Conservation (phyloP, 2,113 vertebrate species). For the Cricetomys ansorgei region DNA sequence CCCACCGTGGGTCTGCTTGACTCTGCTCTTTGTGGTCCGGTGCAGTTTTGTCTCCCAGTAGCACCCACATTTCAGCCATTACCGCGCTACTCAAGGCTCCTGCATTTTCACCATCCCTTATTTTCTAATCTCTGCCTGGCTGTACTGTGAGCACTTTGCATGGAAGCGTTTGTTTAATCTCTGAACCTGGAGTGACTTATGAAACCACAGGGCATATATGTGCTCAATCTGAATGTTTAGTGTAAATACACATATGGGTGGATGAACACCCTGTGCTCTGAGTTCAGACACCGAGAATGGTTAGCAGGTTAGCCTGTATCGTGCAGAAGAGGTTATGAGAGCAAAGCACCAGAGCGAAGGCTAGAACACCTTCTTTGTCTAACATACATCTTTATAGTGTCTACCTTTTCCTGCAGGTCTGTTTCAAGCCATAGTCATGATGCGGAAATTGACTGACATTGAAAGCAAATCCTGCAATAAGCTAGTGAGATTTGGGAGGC, state of each 20-base stretch:
- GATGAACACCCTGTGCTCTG: neutral
- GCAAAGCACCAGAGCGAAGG: neutral
- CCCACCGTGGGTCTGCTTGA: accelerated
- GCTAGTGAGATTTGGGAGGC: neutral
- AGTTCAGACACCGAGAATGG: neutral
- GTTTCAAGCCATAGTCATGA: neutral
- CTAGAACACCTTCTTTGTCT: neutral
- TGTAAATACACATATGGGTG: accelerated
- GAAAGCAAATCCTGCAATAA: neutral
- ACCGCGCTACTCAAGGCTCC: neutral
- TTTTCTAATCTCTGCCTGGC: neutral
- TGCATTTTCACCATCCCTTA: accelerated
- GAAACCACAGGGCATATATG: accelerated
- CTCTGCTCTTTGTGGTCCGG: neutral
- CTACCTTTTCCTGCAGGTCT: neutral
- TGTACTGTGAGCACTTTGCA: accelerated
- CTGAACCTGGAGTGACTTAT: neutral
- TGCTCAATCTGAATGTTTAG: accelerated
- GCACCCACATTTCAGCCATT: neutral
- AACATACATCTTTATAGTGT: neutral
- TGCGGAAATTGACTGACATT: conserved; percentile 11
- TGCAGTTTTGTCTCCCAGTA: neutral
- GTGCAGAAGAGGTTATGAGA: neutral
- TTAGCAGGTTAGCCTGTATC: neutral
- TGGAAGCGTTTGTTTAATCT: neutral